A percentile compares a stretch with the other conserved stretches of the same genome.
phyloP scores from a whole-genome alignment of 2,888 invertebrate species.

The Criorhina ranunculi region DNA sequence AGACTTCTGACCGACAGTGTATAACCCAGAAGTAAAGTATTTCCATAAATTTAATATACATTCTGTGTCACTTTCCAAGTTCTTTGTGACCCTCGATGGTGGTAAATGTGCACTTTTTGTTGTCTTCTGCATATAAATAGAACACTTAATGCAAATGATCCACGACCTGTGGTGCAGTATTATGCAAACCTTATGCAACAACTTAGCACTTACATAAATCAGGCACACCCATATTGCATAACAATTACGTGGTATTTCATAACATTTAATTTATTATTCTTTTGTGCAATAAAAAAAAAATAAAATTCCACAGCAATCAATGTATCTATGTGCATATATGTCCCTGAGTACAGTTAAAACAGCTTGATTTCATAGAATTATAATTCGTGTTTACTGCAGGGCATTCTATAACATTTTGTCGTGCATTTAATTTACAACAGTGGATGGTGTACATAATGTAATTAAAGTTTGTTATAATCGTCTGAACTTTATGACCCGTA shows the following conservation, averaged over 20 bases:
- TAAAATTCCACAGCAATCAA: conserved; percentile 19
- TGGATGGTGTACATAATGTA: conserved; percentile 6
- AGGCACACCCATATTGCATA: conserved; percentile 51
- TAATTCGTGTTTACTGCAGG: background rate
- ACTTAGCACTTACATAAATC: background rate
- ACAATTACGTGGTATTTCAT: conserved; percentile 48
- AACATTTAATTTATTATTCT: conserved; percentile 36
- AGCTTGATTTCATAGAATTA: conserved; percentile 1
- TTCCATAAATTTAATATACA: too few relatives aligned
- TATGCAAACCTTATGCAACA: background rate
- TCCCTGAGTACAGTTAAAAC: background rate
- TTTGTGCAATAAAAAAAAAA: conserved; percentile 29
- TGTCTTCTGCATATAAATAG: background rate
- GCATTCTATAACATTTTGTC: conserved; percentile 1
- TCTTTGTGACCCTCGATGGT: background rate
- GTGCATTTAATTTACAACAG: conserved; percentile 3
- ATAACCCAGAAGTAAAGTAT: too few relatives aligned
- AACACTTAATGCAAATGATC: conserved; percentile 15
- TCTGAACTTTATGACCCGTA: conserved; percentile 50
- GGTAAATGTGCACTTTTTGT: background rate
- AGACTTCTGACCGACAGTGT: too few relatives aligned
- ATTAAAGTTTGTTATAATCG: conserved; percentile 41
- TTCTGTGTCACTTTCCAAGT: background rate
- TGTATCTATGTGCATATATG: background rate
- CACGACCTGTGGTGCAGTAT: background rate